phyloP scores from a whole-genome alignment of 2,797 vertebrate species.

The Etheostoma perlongum region DNA sequence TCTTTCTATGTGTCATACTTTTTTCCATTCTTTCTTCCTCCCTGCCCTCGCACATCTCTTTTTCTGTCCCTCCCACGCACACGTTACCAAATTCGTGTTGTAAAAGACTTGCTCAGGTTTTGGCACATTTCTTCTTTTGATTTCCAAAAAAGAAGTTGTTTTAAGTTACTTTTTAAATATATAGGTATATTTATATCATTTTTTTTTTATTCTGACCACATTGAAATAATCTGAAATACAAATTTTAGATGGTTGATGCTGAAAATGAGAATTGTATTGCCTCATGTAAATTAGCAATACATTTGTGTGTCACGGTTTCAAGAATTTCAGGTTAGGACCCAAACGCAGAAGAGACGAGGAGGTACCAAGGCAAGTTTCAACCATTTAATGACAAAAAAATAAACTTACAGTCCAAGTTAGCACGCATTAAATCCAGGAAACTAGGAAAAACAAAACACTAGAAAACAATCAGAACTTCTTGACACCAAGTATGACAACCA shows the following conservation, averaged over 20 bases:
- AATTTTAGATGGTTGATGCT: background rate
- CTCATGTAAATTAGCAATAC: background rate
- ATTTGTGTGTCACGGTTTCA: background rate
- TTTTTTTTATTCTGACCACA: background rate
- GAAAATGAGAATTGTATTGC: background rate
- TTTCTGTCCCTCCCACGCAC: conserved; percentile 67
- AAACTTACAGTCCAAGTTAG: too few species aligned
- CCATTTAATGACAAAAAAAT: too few species aligned
- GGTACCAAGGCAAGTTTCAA: too few species aligned
- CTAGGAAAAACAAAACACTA: too few species aligned
- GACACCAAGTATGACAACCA: too few species aligned
- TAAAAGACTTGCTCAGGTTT: conserved; percentile 55
- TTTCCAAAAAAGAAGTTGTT: background rate
- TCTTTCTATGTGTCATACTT: conserved; percentile 75
- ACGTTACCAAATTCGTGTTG: conserved; percentile 59
- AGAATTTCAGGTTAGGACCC: too few species aligned
- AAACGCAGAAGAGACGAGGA: too few species aligned
- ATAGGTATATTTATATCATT: too few species aligned
- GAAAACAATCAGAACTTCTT: too few species aligned
- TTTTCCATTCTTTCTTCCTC: conserved; percentile 67
- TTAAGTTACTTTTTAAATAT: background rate
- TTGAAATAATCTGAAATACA: conserved; percentile 4
- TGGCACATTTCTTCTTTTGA: conserved; percentile 25
- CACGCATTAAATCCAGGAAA: too few species aligned
- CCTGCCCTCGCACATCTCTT: conserved; percentile 65